phyloP scores from a whole-genome alignment of 2,888 invertebrate genomes.

The Torymus aiolomorphi region DNA sequence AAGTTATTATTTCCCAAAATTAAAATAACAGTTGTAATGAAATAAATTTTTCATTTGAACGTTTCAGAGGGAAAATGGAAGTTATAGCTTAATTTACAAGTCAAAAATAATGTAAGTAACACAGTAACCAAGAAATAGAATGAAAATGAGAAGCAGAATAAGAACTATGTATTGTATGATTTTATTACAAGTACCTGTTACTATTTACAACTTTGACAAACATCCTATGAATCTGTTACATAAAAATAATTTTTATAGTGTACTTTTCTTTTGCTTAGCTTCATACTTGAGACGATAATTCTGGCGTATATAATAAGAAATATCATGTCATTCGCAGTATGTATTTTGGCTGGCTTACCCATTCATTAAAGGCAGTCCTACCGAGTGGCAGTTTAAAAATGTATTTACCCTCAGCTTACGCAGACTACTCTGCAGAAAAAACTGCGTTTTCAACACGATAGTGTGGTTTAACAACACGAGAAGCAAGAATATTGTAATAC shows the following conservation, averaged over 20 bases:
- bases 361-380: constrained; percentile 30
- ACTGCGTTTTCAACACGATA: background rate
- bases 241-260: constrained; percentile 70
- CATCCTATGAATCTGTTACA: constrained; percentile 70
- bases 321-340: constrained; percentile 24
- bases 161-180: constrained; percentile 62
- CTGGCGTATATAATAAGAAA: constrained; percentile 43
- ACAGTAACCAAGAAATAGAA: constrained; percentile 49
- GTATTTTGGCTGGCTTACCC: constrained; percentile 37
- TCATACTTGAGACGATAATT: constrained; percentile 32
- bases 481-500: constrained; percentile 1
- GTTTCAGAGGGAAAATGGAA: no score
- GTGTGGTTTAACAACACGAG: background rate
- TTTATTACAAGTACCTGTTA: constrained; percentile 72
- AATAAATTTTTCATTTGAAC: no score
- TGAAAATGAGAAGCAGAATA: constrained; percentile 35
- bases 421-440: constrained; percentile 15
- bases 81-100: no score
- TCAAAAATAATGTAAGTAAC: no score
- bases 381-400: constrained; percentile 38
- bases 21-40: no score
- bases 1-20: no score
- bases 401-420: constrained; percentile 23
- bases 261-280: constrained; percentile 25
- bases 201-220: constrained; percentile 58